Base-by-base conservation (phyloP, 1,140 invertebrate genomes). In the Phymastichus coffea region DNA sequence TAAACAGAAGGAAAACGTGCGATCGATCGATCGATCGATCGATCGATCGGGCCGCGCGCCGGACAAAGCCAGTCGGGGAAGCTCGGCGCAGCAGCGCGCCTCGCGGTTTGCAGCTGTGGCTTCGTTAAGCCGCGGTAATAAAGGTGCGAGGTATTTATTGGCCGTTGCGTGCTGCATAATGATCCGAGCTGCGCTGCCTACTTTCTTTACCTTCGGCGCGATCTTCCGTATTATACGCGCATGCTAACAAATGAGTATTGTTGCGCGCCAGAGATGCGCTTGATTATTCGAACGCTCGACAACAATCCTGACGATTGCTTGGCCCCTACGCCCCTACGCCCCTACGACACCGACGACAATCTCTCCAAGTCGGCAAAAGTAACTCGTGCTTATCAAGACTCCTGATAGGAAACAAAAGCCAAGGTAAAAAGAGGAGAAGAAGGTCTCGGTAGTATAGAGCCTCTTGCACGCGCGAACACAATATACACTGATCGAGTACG, bases 71-170 rank as follows among this genome's bases (percentile, higher is more conserved):
- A n/a, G n/a, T n/a, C n/a, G n/a, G n/a, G n/a, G n/a, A n/a, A n/a
- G n/a, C n/a, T n/a, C n/a, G n/a, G 26, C 8, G 28, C 25, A 12
- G 12, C 40, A 43, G 26, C 53, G n/a, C n/a, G 54, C 43, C 19
- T 26, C 33, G 23, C 44, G 33, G 43, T 41, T 28, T 57, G 49
- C 10, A n/a, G n/a, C n/a, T 7, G 44, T 58, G 37, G 41, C 57
- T 59, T 59, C 57, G 57, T 59, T 59, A 59, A 48, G 48, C 2
- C 22, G 30, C 57, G 41, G 40, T 59, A 63, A 70, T 66, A 67
- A 72, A 66, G 61, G 65, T 71, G 68, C 63, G 61, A 70, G 61
- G 67, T 68, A 70, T 73, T 73, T 72, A 70, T 69, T 68, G 68
- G 60, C 54, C 69, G 64, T 54, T 66, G 65, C 65, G 12, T 37